A percentile compares a stretch with the other conserved stretches of the same genome.
Evolutionary conservation across 1,140 invertebrate genomes (phyloP).

Genomic region (Drosophila ananassae): DNA sequence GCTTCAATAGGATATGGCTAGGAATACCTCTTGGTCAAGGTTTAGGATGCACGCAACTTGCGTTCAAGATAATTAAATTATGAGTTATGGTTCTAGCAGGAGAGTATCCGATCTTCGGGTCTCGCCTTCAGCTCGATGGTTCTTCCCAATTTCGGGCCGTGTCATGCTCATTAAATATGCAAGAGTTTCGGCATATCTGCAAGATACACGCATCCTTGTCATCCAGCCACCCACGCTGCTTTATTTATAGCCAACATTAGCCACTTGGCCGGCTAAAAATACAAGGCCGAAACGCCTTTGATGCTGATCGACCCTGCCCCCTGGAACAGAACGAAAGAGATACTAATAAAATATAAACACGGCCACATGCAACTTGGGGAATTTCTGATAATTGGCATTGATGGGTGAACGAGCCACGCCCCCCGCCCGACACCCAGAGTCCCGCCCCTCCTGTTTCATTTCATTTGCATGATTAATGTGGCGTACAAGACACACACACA

Average conservation of each 20-base stretch:
- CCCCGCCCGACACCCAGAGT: not conserved
- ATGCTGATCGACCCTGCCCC: constrained; percentile 43
- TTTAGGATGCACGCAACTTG: not conserved
- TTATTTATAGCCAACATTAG: constrained; percentile 56
- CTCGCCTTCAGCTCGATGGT: constrained; percentile 6
- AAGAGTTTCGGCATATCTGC: constrained; percentile 35
- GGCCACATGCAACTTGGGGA: constrained; percentile 33
- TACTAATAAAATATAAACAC: constrained; percentile 32
- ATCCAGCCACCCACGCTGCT: constrained; percentile 16
- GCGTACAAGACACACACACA: constrained; percentile 4
- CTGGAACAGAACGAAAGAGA: constrained; percentile 22
- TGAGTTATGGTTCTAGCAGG: constrained; percentile 5
- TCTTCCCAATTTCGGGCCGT: constrained; percentile 29
- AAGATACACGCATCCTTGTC: constrained; percentile 27
- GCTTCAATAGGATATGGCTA: not conserved
- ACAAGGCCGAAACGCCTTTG: constrained; percentile 35
- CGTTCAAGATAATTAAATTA: not conserved
- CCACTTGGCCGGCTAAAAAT: constrained; percentile 52
- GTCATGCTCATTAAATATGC: constrained; percentile 53
- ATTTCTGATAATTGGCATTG: constrained; percentile 59
- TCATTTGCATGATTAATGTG: constrained; percentile 38
- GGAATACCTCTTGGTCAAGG: constrained; percentile 7
- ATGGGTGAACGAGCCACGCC: constrained; percentile 11
- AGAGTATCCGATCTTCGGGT: constrained; percentile 7
- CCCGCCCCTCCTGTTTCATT: constrained; percentile 17